These are phyloP conservation scores for Stenichneumon culpator DNA, from an alignment of 2,888 invertebrate species.

Conservation along the genomic window DNA sequence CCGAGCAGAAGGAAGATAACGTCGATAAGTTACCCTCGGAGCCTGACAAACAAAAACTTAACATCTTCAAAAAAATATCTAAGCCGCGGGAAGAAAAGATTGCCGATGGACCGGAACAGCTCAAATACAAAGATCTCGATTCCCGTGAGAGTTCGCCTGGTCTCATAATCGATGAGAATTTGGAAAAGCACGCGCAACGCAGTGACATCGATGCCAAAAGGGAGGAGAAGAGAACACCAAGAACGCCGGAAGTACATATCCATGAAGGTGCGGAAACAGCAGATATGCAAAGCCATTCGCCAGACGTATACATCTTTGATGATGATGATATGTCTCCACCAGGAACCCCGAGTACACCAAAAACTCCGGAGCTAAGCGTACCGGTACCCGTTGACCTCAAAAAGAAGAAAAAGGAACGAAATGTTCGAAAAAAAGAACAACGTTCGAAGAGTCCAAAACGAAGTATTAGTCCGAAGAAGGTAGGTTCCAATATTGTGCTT, in stretches of 20 bases:
- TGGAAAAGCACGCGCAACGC: conserved; percentile 73
- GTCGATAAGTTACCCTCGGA: conserved; percentile 90
- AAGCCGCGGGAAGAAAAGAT: conserved; percentile 89
- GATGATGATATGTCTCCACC: conserved; percentile 87
- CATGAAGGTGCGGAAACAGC: conserved; percentile 72
- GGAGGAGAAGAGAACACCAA: conserved; percentile 82
- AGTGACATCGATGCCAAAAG: conserved; percentile 73
- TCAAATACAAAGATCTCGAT: conserved; percentile 83
- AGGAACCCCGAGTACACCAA: conserved; percentile 87
- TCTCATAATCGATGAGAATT: conserved; percentile 85
- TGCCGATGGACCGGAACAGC: conserved; percentile 82
- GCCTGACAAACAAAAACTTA: conserved; percentile 94
- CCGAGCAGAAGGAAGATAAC: conserved; percentile 86
- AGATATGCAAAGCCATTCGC: conserved; percentile 82
- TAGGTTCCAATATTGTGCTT: conserved; percentile 63
- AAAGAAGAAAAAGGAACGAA: conserved; percentile 88
- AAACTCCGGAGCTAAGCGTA: conserved; percentile 87
- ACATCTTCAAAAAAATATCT: conserved; percentile 95
- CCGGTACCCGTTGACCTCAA: conserved; percentile 86
- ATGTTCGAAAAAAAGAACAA: conserved; percentile 86
- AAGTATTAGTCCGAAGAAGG: conserved; percentile 81
- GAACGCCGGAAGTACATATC: conserved; percentile 80
- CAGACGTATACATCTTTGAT: conserved; percentile 84
- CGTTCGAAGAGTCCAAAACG: conserved; percentile 81
- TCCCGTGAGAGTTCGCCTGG: conserved; percentile 84